Conservation (phyloP, 2,113 vertebrate genomes). For the Piprites chloris region DNA sequence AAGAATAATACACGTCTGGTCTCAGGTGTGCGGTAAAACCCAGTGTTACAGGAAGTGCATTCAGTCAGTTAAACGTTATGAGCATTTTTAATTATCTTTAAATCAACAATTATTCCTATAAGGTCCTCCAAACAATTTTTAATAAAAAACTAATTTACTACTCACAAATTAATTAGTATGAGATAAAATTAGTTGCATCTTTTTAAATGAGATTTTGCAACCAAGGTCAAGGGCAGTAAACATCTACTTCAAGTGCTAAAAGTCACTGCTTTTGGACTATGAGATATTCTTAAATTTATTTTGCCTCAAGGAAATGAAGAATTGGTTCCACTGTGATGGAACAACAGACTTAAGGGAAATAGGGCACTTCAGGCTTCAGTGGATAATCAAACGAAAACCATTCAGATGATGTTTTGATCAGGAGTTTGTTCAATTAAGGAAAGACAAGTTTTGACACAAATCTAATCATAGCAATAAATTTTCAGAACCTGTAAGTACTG, state of each 20-base stretch:
- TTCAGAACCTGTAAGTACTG: not conserved
- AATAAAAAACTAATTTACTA: constrained; percentile 35
- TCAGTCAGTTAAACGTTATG: constrained; percentile 8
- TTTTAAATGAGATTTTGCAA: constrained; percentile 37
- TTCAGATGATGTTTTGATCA: not conserved
- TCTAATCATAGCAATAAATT: not conserved
- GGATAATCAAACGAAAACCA: not conserved
- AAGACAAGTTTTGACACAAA: not conserved
- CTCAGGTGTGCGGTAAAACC: constrained; percentile 35
- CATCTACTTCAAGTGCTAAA: not conserved
- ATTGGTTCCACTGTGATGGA: constrained; percentile 7
- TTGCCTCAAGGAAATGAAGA: constrained; percentile 15
- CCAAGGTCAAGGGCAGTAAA: constrained; percentile 42
- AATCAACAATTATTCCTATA: constrained; percentile 49
- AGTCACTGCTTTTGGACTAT: not conserved
- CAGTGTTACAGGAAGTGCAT: not conserved
- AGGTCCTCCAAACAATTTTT: constrained; percentile 32
- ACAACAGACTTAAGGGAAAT: constrained; percentile 16
- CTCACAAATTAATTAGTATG: constrained; percentile 43
- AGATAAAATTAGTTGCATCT: constrained; percentile 33
- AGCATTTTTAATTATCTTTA: constrained; percentile 48
- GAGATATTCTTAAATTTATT: not conserved
- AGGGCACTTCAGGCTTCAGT: not conserved
- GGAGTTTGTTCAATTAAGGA: constrained; percentile 6
- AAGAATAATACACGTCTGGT: not conserved